Evolutionary conservation across 2,888 invertebrate genomes (phyloP).

Genomic region (Eumerus sabulonum): DNA sequence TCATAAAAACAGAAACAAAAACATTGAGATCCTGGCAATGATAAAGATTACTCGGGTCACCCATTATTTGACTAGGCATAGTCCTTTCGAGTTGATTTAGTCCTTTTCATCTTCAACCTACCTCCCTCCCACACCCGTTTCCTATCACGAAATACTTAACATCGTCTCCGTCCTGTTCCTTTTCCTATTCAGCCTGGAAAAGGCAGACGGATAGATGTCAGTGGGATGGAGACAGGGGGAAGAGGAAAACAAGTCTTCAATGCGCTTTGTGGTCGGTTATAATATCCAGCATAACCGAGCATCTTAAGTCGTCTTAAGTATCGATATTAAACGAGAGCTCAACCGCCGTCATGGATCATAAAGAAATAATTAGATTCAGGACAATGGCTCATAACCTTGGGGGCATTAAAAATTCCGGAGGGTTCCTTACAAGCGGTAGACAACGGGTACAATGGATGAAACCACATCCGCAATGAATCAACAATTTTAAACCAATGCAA

Average conservation of each 20-base stretch:
- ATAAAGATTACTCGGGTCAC: conserved; percentile 51
- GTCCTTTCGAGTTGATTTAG: too few relatives aligned
- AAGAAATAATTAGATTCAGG: conserved; percentile 27
- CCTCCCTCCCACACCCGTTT: too few relatives aligned
- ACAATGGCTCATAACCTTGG: conserved; percentile 1
- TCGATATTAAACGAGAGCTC: conserved; percentile 21
- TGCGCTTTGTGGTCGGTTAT: conserved; percentile 5
- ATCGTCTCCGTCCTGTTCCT: too few relatives aligned
- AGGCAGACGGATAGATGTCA: neutral
- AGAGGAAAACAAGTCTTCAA: neutral
- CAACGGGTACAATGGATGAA: too few relatives aligned
- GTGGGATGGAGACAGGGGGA: neutral
- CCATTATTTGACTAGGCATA: conserved; percentile 9
- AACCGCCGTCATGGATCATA: conserved; percentile 20
- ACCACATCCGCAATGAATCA: too few relatives aligned
- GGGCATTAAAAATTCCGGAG: neutral
- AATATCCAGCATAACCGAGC: too few relatives aligned
- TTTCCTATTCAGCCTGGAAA: neutral
- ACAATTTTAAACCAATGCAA: too few relatives aligned
- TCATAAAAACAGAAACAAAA: conserved; percentile 21
- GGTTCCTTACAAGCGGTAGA: too few relatives aligned
- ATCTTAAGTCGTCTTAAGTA: conserved; percentile 39
- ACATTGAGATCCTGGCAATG: conserved; percentile 27
- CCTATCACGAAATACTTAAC: too few relatives aligned
- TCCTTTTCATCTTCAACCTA: too few relatives aligned